Conservation (phyloP, 2,113 vertebrate genomes). For the Lonchura striata region DNA sequence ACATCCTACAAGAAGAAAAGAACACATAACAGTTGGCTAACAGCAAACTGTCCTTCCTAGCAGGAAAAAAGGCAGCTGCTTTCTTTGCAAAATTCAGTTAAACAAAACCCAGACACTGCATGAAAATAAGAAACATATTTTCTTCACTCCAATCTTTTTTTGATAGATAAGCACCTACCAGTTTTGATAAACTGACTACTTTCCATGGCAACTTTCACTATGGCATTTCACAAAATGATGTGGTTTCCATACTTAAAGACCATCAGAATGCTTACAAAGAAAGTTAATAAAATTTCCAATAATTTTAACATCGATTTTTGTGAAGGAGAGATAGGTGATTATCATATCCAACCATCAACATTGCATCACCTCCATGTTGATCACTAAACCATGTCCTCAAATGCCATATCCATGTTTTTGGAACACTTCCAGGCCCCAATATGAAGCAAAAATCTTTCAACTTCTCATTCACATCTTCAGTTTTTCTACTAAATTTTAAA, state of each 20-base stretch:
- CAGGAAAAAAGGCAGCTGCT: not conserved
- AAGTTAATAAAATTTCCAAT: not conserved
- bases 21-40: not conserved
- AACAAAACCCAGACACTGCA: not conserved
- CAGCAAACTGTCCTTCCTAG: not conserved
- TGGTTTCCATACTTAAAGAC: not conserved
- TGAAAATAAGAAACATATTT: not conserved
- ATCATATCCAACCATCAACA: not conserved
- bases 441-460: too few species aligned
- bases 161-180: not conserved
- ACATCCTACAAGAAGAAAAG: not conserved
- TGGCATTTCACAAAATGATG: not conserved
- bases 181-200: not conserved
- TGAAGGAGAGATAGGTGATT: not conserved
- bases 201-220: not conserved
- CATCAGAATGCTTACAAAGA: not conserved
- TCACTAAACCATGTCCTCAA: not conserved
- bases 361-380: not conserved
- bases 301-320: not conserved
- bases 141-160: not conserved
- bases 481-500: too few species aligned
- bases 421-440: not conserved
- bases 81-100: not conserved
- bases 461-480: too few species aligned
- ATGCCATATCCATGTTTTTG: not conserved